These are phyloP conservation scores for Okapia johnstoni DNA, from an alignment of 2,113 vertebrate genomes.

Conservation along the genomic window DNA sequence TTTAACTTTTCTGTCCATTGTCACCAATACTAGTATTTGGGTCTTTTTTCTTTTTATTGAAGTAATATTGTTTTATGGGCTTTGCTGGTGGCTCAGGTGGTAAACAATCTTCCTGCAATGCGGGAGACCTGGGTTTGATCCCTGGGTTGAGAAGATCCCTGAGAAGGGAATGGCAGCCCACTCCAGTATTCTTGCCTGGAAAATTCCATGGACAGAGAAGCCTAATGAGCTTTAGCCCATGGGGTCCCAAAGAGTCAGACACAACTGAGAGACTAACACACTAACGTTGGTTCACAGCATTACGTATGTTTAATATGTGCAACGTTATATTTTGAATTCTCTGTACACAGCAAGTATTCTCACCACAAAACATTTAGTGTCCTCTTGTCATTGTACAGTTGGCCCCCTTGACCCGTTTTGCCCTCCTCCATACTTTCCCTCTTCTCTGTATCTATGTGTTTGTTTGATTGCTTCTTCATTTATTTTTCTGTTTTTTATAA, in stretches of 20 bases:
- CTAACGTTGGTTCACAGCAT: background rate
- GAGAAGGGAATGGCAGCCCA: no score
- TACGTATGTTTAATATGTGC: background rate
- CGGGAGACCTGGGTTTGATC: fast-evolving
- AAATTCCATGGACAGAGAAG: background rate
- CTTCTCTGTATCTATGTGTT: background rate
- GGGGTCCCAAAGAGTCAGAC: background rate
- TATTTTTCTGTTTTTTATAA: background rate
- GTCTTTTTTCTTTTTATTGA: no score
- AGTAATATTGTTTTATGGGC: no score
- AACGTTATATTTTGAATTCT: background rate
- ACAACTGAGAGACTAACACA: background rate
- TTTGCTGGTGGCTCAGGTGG: no score
- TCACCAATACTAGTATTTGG: no score
- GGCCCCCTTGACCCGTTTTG: background rate
- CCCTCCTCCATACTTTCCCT: background rate
- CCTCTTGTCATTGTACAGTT: background rate
- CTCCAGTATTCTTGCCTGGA: background rate
- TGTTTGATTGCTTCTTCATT: background rate
- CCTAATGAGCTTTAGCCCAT: background rate
- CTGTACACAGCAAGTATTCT: background rate
- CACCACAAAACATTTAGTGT: background rate
- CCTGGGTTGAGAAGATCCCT: no score
- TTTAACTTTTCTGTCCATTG: no score
- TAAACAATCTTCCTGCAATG: no score